Evolutionary conservation across 2,888 invertebrate species (phyloP), one percentile per base, ranked within the genome.

Genomic region (Panzeria rudis): DNA sequence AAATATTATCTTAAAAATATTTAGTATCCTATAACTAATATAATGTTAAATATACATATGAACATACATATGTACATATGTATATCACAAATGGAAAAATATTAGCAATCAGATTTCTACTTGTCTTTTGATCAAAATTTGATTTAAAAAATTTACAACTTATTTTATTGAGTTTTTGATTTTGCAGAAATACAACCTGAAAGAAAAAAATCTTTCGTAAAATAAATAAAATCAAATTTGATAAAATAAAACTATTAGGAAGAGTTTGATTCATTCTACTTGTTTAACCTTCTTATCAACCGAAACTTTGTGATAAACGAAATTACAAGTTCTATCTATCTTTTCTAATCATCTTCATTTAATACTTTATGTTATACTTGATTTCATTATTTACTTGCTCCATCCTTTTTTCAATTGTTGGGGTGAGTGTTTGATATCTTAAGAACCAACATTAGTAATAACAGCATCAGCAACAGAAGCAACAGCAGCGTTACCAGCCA

Each of bases 361-460:
- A 85, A 82, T 82, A 85, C 78, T 82, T 78, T 73, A 78, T 84
- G 71, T 85, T 85, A 78, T 82, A 78, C 81, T 85, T 82, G 78
- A 85, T 81, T 85, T 85, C 78, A 82, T 85, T 85, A 85, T 82
- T 71, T 78, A 66, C 64, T 85, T 79, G 54, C 50, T 77, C 47
- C 56, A 62, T 66, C 15, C 13, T 20, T 59, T 25, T 52, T 62
- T 20, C 59, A 50, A 38, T 56, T 35, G 72, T 44, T 59, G 56
- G 20, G 11, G 23, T n/a, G n/a, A 38, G 17, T n/a, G 62, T 56
- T 38, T 71, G 54, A n/a, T n/a, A n/a, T n/a, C n/a, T n/a, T 76
- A 54, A 47, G 52, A 71, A 44, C 17, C 47, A 61, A 5, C 13
- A 23, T 8, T n/a, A 62, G 9, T 25, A 29, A 32, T 20, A 66